Conservation (phyloP, 2,888 invertebrate genomes). For the Lobophora halterata region DNA sequence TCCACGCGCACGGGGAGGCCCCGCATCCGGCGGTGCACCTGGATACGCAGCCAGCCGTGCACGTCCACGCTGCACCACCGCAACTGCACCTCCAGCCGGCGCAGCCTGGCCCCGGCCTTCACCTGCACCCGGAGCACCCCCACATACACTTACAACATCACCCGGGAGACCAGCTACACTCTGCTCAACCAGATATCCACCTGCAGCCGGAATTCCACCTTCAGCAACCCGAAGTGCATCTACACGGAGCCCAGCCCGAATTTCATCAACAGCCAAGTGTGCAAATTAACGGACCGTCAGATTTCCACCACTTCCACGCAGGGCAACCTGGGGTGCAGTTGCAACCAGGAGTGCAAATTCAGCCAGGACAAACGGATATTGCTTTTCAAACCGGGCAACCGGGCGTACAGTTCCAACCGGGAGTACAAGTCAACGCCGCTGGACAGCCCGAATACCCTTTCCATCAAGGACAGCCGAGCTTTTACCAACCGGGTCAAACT, state of each 20-base stretch:
- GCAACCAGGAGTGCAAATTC: constrained; percentile 22
- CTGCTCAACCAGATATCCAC: constrained; percentile 27
- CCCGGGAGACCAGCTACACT: constrained; percentile 30
- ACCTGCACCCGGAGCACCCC: constrained; percentile 24
- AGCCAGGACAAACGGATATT: too few relatives aligned
- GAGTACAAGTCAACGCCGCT: constrained; percentile 38
- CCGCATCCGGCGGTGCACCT: constrained; percentile 31
- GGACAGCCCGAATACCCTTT: constrained; percentile 36
- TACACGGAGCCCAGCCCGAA: constrained; percentile 34
- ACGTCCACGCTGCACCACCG: constrained; percentile 36
- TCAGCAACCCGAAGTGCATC: constrained; percentile 21
- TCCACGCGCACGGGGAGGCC: constrained; percentile 29
- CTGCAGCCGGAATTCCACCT: constrained; percentile 26
- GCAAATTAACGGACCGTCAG: constrained; percentile 24
- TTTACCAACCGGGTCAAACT: constrained; percentile 25
- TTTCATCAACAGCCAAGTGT: constrained; percentile 28
- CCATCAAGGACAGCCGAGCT: constrained; percentile 31
- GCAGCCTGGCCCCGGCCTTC: constrained; percentile 33
- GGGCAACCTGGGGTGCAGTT: constrained; percentile 18
- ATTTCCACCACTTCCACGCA: constrained; percentile 22
- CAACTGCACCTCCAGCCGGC: constrained; percentile 33
- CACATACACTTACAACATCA: constrained; percentile 24
- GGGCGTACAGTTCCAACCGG: constrained; percentile 34
- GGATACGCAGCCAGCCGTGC: constrained; percentile 30
- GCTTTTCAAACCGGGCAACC: constrained; percentile 28